Evolutionary conservation across 2,888 invertebrate genomes (phyloP).

Genomic region (Flexamia atlantica): DNA sequence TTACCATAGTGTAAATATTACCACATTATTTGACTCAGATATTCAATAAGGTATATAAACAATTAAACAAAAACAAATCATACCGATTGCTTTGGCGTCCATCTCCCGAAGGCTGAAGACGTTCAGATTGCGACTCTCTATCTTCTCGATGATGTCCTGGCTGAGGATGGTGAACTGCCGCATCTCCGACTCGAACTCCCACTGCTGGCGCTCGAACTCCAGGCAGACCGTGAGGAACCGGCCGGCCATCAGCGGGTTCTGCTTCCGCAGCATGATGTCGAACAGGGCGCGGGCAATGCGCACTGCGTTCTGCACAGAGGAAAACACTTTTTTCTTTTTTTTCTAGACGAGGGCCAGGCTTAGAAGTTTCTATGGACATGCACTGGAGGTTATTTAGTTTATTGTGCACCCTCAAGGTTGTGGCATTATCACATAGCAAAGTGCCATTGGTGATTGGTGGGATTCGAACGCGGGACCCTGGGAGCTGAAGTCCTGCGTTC

Average conservation of each 20-base stretch:
- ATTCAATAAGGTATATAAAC: conserved; percentile 1
- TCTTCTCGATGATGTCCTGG: conserved; percentile 87
- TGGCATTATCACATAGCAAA: no score
- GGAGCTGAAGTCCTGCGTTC: no score
- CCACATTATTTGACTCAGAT: not conserved
- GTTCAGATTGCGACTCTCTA: conserved; percentile 85
- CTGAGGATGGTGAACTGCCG: conserved; percentile 89
- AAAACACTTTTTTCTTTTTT: no score
- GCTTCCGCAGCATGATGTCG: conserved; percentile 93
- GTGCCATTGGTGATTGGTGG: no score
- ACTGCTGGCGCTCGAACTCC: conserved; percentile 94
- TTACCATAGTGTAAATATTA: conserved; percentile 1
- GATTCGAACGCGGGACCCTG: no score
- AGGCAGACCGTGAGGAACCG: conserved; percentile 92
- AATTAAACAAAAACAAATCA: not conserved
- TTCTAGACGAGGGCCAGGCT: no score
- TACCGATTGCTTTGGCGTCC: conserved; percentile 91
- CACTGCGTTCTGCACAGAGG: conserved; percentile 86
- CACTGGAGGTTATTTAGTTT: no score
- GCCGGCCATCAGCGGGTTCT: conserved; percentile 93
- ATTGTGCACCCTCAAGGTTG: no score
- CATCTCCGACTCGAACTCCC: conserved; percentile 92
- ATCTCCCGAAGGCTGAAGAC: conserved; percentile 91
- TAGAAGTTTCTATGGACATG: no score
- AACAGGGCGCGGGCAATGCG: conserved; percentile 95